Percentiles rank a stretch among this genome's conserved stretches.
Conservation (phyloP, 2,888 invertebrate species). For the Cheiracanthium punctorium region DNA sequence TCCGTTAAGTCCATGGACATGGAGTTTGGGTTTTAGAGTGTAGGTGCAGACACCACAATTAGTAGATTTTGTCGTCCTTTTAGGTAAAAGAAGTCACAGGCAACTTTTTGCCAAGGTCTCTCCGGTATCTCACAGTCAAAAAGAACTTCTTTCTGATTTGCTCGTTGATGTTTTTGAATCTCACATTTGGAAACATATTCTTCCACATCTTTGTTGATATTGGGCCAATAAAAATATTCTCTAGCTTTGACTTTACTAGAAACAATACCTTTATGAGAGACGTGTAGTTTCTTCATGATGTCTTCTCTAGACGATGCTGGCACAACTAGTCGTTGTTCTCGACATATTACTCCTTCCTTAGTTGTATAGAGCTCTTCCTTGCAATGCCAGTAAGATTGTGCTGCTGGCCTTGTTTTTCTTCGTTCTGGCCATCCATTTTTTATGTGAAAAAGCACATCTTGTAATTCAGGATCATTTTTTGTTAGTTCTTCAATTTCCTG, state of each 20-base stretch:
- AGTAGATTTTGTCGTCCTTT: no score
- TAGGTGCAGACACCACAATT: no score
- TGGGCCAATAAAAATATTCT: slow-evolving; percentile 16
- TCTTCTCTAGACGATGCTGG: not conserved
- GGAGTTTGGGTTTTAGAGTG: no score
- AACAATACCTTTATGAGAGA: not conserved
- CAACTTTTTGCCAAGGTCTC: no score
- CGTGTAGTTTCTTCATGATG: not conserved
- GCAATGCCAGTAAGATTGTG: not conserved
- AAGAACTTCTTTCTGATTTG: no score
- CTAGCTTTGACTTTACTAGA: slow-evolving; percentile 9
- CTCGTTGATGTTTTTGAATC: no score
- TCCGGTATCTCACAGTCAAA: no score
- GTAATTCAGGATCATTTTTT: not conserved
- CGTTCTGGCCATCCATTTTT: not conserved
- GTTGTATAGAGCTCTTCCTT: not conserved
- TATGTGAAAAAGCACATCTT: not conserved
- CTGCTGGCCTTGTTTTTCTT: not conserved
- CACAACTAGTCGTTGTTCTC: not conserved
- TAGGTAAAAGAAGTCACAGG: no score
- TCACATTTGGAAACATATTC: no score
- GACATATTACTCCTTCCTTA: not conserved
- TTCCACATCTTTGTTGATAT: no score
- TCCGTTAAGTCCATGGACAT: no score
- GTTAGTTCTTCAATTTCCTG: not conserved